Percentiles rank a stretch among this genome's conserved stretches.
Conservation (phyloP, 2,888 invertebrate species). For the Plagodis pulveraria region DNA sequence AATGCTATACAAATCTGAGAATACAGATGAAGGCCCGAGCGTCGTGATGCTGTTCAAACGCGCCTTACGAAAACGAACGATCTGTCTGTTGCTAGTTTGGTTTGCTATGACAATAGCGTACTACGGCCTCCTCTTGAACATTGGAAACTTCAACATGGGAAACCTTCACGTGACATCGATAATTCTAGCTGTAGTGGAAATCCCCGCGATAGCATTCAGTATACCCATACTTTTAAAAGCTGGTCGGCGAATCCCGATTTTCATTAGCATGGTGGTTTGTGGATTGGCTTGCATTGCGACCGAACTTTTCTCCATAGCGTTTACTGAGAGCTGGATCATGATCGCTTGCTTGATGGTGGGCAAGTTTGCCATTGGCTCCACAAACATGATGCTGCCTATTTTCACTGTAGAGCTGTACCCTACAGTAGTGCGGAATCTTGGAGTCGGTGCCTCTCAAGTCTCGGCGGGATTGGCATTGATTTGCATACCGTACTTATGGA, state of each 20-base stretch:
- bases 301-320: slow-evolving; percentile 80
- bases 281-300: slow-evolving; percentile 89
- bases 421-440: slow-evolving; percentile 88
- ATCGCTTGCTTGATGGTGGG: slow-evolving; percentile 91
- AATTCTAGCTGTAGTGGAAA: slow-evolving; percentile 90
- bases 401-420: slow-evolving; percentile 90
- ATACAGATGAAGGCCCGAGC: slow-evolving; percentile 77
- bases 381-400: slow-evolving; percentile 92
- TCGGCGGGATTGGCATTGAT: slow-evolving; percentile 91
- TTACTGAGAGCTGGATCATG: slow-evolving; percentile 87
- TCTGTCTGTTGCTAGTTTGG: slow-evolving; percentile 90
- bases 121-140: slow-evolving; percentile 90
- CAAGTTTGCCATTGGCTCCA: slow-evolving; percentile 91
- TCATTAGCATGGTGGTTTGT: slow-evolving; percentile 87
- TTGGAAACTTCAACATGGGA: slow-evolving; percentile 89
- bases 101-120: slow-evolving; percentile 91
- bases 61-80: slow-evolving; percentile 87
- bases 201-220: slow-evolving; percentile 91
- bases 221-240: slow-evolving; percentile 90
- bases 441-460: slow-evolving; percentile 90
- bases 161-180: slow-evolving; percentile 91
- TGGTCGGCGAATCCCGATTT: slow-evolving; percentile 89
- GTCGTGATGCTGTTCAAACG: slow-evolving; percentile 88
- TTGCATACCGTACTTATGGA: slow-evolving; percentile 91
- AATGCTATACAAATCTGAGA: slow-evolving; percentile 77